Percentiles rank a stretch among this genome's conserved stretches.
Conservation (phyloP, 2,797 vertebrate genomes). For the Lepidocolaptes lacrymiger region DNA sequence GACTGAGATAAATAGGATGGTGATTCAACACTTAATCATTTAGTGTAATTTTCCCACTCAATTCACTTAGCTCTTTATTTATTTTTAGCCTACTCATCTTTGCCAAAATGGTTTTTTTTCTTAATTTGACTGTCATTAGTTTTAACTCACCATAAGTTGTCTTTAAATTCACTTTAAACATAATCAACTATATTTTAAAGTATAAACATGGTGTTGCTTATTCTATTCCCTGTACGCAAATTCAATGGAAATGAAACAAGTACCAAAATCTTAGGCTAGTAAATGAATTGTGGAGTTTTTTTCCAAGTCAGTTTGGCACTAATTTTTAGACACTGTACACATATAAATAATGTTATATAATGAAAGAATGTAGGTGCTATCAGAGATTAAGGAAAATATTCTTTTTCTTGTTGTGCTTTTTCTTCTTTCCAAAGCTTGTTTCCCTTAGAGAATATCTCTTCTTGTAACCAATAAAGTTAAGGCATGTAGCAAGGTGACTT, state of each 20-base stretch:
- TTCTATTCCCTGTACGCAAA: slow-evolving; percentile 21
- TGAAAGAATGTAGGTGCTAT: slow-evolving; percentile 1
- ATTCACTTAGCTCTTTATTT: slow-evolving; percentile 20
- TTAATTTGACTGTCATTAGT: neutral
- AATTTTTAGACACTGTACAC: neutral
- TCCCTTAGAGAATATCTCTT: neutral
- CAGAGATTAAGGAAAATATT: neutral
- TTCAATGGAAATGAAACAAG: neutral
- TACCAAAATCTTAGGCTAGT: neutral
- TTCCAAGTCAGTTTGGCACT: neutral
- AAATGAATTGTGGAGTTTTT: fast-evolving
- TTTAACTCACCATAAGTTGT: neutral
- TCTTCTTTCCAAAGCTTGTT: neutral
- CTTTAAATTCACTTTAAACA: neutral
- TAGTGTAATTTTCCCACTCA: slow-evolving; percentile 31
- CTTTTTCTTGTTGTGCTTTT: neutral
- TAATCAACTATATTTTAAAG: slow-evolving; percentile 32
- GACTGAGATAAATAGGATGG: neutral
- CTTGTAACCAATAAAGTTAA: neutral
- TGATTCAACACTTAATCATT: slow-evolving; percentile 41
- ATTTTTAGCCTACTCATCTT: slow-evolving; percentile 12
- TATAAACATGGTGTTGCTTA: neutral
- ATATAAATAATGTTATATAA: neutral
- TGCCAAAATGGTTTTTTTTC: slow-evolving; percentile 2
- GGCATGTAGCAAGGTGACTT: neutral